Percentiles rank a stretch among this genome's conserved stretches.
These are phyloP conservation scores for Celastrina argiolus DNA, from an alignment of 2,888 invertebrate species.

Conservation along the genomic window DNA sequence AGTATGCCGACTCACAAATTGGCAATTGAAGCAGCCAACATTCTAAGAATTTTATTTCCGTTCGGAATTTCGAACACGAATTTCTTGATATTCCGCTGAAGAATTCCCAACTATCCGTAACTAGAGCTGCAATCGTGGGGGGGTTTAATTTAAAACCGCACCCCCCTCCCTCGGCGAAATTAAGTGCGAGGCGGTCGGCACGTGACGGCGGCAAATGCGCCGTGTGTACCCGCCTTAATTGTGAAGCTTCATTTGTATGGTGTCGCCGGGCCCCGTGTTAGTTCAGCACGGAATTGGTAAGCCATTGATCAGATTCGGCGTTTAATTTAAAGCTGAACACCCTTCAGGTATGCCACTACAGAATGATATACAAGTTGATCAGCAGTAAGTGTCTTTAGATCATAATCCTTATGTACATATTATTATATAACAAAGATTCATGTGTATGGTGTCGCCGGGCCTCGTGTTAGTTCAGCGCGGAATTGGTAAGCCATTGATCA, in stretches of 20 bases:
- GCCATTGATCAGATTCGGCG: background rate
- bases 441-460: constrained; percentile 49
- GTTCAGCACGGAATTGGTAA: constrained; percentile 23
- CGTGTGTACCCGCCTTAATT: constrained; percentile 68
- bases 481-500: constrained; percentile 10
- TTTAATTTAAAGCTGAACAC: background rate
- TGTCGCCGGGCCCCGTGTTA: constrained; percentile 32
- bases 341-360: too few species aligned
- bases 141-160: constrained; percentile 74
- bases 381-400: too few species aligned
- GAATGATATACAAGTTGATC: too few species aligned
- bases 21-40: too few species aligned
- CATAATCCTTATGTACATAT: too few species aligned
- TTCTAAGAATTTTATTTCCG: background rate
- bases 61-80: background rate
- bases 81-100: constrained; percentile 9
- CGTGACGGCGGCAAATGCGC: constrained; percentile 74
- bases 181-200: constrained; percentile 69
- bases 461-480: constrained; percentile 24
- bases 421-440: too few species aligned
- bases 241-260: constrained; percentile 64
- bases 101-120: constrained; percentile 38
- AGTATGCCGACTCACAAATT: too few species aligned
- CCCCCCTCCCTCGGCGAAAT: constrained; percentile 57
- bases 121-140: constrained; percentile 51